Conservation (phyloP, 2,797 vertebrate species). For the Acipenser transmontanus region DNA sequence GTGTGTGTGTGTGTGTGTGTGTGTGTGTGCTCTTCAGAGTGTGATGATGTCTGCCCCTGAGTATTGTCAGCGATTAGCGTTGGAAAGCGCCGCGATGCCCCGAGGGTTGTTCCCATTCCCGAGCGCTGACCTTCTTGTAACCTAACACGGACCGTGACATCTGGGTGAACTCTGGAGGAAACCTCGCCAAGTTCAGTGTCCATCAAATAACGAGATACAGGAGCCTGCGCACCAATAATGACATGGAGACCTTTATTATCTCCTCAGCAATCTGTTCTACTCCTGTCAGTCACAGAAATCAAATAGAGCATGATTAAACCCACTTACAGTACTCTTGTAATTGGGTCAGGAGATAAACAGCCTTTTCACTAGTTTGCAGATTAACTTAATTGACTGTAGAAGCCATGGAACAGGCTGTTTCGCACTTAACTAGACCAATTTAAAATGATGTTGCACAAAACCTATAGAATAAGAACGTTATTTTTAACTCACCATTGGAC, state of each 20-base stretch:
- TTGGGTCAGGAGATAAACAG: slow-evolving; percentile 59
- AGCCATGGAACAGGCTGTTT: slow-evolving; percentile 18
- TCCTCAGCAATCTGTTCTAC: slow-evolving; percentile 53
- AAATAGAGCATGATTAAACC: slow-evolving; percentile 54
- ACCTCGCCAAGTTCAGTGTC: slow-evolving; percentile 90
- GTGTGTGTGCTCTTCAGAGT: no score
- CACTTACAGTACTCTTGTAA: slow-evolving; percentile 47
- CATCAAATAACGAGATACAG: slow-evolving; percentile 68
- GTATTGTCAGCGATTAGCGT: slow-evolving; percentile 25
- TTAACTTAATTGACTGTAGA: slow-evolving; percentile 38
- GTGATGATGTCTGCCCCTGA: slow-evolving; percentile 12
- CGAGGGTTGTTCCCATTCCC: no score
- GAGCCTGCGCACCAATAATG: slow-evolving; percentile 63
- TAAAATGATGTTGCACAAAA: no score
- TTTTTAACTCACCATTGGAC: no score
- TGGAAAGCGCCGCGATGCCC: slow-evolving; percentile 31
- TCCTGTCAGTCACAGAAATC: slow-evolving; percentile 44
- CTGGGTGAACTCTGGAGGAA: slow-evolving; percentile 72
- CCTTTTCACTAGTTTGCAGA: slow-evolving; percentile 38
- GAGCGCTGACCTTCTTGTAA: slow-evolving; percentile 79
- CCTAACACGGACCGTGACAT: slow-evolving; percentile 81
- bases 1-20: not conserved
- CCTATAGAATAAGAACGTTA: no score
- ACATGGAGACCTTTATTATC: slow-evolving; percentile 57
- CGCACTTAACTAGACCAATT: not conserved